Evolutionary conservation across 1,140 invertebrate species (phyloP), one percentile per base, ranked within the genome.

Genomic region (Drosophila sechellia): DNA sequence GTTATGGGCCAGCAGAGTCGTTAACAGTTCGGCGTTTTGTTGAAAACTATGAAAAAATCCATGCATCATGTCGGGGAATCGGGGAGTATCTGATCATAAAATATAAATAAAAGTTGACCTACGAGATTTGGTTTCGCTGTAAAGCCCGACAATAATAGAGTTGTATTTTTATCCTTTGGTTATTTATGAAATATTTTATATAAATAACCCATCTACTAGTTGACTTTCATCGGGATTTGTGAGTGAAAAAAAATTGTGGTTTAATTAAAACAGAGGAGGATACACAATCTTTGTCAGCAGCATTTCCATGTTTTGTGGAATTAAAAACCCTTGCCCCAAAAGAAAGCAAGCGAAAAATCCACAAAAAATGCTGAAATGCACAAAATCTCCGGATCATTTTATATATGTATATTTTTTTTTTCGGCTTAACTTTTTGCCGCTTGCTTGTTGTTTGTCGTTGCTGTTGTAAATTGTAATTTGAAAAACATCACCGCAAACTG

Each of bases 401-500:
- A 45, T 45, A 45, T 45, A 22, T 13, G 1, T 39, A 39, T 39
- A 4, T 39, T 60, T 61, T 39, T 72, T 66, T 72, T 56, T 58
- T 46, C 20, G 45, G 61, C 74, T 80, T 77, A 61, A 69, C 53
- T 59, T 72, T 73, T 61, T 66, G 42, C 31, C 56, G 52, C 43
- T 55, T 13, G 65, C 39, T 69, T 57, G 63, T 43, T 43, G 53
- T 64, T 64, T 63, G 60, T 34, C 60, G 71, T 52, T 73, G 79
- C 79, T 70, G 81, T 87, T 86, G 83, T 86, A 86, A 87, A 81
- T 79, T 87, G 85, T 89, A 89, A 89, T 89, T 89, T 89, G 84
- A 89, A 89, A 89, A 89, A 87, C 84, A 87, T 87, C 84, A 87
- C 84, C 84, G 69, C 84, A 84, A 89, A 89, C 84, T 89, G 84